Evolutionary conservation across 1,140 invertebrate genomes (phyloP).

Genomic region (Neodiprion virginianus): DNA sequence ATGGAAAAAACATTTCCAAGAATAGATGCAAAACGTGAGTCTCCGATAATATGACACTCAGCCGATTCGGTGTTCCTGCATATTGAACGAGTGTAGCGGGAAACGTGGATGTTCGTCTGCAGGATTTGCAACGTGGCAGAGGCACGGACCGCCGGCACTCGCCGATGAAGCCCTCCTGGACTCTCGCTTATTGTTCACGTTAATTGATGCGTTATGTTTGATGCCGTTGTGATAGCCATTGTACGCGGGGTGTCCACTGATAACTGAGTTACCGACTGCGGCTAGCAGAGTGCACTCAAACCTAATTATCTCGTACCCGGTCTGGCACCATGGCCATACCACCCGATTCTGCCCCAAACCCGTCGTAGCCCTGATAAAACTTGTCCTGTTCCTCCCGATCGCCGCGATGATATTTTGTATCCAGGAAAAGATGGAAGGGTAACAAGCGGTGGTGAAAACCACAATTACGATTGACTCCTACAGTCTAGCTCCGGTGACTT

Average conservation of each 20-base stretch:
- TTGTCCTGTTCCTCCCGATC: no score
- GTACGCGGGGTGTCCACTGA: slow-evolving; percentile 61
- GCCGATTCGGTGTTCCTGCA: no score
- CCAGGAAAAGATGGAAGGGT: no score
- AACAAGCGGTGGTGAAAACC: no score
- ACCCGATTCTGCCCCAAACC: no score
- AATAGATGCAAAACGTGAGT: no score
- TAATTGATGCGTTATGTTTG: slow-evolving; percentile 66
- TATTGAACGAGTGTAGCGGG: no score
- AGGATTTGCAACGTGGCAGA: slow-evolving; percentile 50
- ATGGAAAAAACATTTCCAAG: not conserved
- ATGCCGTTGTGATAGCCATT: slow-evolving; percentile 64
- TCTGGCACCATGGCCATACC: not conserved
- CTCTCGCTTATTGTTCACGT: slow-evolving; percentile 60
- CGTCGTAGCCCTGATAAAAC: no score
- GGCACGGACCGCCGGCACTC: not conserved
- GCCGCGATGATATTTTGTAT: no score
- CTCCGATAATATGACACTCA: no score
- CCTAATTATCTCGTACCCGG: slow-evolving; percentile 58
- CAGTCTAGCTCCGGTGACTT: no score
- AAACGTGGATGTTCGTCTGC: slow-evolving; percentile 31
- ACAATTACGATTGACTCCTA: not conserved
- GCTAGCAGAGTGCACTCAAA: slow-evolving; percentile 62
- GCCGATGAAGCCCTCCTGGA: not conserved
- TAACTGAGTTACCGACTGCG: slow-evolving; percentile 65